Conservation (phyloP, 1,140 invertebrate species). For the Drosophila littoralis region DNA sequence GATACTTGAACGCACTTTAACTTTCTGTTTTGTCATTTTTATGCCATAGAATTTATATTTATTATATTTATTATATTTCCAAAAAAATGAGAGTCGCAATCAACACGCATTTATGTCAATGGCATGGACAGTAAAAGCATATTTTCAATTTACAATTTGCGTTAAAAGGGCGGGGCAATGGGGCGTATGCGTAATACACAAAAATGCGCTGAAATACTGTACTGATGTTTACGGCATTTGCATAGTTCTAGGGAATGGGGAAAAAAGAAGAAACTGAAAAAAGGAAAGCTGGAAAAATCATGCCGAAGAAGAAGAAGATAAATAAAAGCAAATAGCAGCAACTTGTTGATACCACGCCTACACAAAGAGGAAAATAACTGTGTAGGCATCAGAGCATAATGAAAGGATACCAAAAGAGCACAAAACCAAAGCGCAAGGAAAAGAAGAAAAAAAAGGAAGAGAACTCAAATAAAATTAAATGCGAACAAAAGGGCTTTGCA, state of each 20-base stretch:
- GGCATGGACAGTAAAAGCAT: not conserved
- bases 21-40: no score
- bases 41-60: no score
- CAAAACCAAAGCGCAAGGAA: no score
- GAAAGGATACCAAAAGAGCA: no score
- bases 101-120: constrained; percentile 33
- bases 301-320: not conserved
- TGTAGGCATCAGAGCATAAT: no score
- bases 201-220: not conserved
- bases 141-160: constrained; percentile 24
- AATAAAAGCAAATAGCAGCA: not conserved
- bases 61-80: no score
- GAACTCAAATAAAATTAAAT: no score
- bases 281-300: not conserved
- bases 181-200: not conserved
- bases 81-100: not conserved
- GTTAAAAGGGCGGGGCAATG: not conserved
- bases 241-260: not conserved
- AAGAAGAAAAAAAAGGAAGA: no score
- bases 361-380: no score
- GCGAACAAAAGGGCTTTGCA: no score
- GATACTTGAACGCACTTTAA: no score
- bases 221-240: not conserved
- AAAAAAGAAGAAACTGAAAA: not conserved
- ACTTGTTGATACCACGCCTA: not conserved